These are phyloP conservation scores for Spicauda simplicius DNA, from an alignment of 2,888 invertebrate species.

Conservation along the genomic window DNA sequence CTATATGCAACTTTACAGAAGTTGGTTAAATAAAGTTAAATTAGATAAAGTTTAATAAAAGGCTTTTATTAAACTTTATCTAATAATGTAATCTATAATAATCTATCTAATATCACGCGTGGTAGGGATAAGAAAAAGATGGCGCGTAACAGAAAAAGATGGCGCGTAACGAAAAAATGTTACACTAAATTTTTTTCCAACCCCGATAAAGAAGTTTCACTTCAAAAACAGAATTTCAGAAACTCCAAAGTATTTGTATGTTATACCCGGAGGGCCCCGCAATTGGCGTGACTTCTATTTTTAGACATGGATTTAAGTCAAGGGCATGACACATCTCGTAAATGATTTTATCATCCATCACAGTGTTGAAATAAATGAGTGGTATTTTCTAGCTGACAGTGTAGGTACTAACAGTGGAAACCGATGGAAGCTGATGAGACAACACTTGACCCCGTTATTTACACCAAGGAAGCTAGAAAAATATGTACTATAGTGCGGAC, in stretches of 20 bases:
- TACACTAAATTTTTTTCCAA: too few relatives aligned
- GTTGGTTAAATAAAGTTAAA: too few relatives aligned
- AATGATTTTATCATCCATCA: background rate
- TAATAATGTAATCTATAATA: too few relatives aligned
- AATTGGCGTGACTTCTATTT: background rate
- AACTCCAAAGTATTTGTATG: background rate
- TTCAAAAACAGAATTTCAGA: background rate
- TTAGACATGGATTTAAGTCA: background rate
- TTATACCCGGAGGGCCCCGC: background rate
- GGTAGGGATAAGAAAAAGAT: too few relatives aligned
- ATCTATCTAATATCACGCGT: too few relatives aligned
- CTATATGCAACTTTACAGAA: too few relatives aligned
- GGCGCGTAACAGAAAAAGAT: too few relatives aligned
- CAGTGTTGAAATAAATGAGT: background rate
- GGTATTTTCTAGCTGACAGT: background rate
- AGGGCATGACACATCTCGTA: background rate
- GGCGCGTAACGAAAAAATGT: too few relatives aligned
- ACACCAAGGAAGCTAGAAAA: background rate
- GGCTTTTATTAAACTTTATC: too few relatives aligned
- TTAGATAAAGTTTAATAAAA: too few relatives aligned
- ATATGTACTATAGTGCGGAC: background rate
- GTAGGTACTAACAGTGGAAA: background rate
- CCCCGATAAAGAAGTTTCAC: too few relatives aligned
- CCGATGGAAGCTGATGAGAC: background rate
- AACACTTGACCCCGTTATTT: background rate